Evolutionary conservation across 2,797 vertebrate species (phyloP), one percentile per base, ranked within the genome.

Genomic region (Podarcis siculus): DNA sequence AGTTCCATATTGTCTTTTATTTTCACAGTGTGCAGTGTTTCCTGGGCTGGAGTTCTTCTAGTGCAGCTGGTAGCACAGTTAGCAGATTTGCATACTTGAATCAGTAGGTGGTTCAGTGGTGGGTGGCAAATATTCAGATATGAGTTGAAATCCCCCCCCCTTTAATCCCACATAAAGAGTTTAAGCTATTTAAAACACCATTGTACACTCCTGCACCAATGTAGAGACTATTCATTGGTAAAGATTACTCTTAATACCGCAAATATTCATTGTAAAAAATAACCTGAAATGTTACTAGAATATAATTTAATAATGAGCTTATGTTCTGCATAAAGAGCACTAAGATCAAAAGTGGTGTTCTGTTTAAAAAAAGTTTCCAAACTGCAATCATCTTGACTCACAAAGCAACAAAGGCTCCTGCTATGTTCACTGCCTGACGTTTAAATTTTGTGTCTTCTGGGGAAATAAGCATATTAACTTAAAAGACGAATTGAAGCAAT

Each of bases 211-310:
- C 55, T 72, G 8, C 45, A 8, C 73, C 73, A 76, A 69, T 45
- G 39, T n/a, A 66, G 42, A 32, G 67, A 83, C 30, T 77, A 82
- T 35, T 35, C 12, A 75, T 75, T 79, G 72, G 12, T 19, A 85
- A 35, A 13, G 35, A 61, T 61, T 66, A 73, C 64, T 80, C 37
- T 75, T 80, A 32, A 64, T 66, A 66, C 4, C 27, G 27, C 64
- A 80, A 85, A n/a, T n/a, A 66, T 80, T 79, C 77, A 89, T 67
- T 73, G 77, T 75, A 89, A 85, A 58, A 80, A 85, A 42, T 32
- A 55, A 71, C 39, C 25, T 55, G n/a, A 80, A 89, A 49, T n/a
- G 17, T 23, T 85, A 61, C 27, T 25, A 80, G n/a, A 73, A 27
- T 30, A 79, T 79, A 80, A 80, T 49, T 80, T 67, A 80, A 85